Evolutionary conservation across 2,888 invertebrate genomes (phyloP), one percentile per base, ranked within the genome.

Genomic region (Atherix ibis): DNA sequence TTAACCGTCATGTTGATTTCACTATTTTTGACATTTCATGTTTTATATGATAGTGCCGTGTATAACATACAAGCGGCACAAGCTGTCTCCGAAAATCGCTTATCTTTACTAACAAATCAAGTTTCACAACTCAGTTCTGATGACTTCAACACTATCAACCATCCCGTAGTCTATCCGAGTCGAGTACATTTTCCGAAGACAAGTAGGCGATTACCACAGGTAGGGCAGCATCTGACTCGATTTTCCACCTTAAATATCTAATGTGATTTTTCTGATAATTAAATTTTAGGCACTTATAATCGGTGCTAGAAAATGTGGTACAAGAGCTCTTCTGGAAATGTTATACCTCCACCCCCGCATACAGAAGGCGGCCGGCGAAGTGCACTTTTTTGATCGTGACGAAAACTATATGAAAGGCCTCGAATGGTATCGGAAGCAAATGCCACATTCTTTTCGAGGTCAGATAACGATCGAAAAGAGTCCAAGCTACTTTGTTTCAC

Each of bases 401-500:
- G 87, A 87, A 49, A 91, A 91, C 58, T 97, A 92, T 59, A 73
- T 76, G 34, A 71, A 77, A 43, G 97, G 97, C 0, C 66, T 92
- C 39, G 89, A 94, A 40, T 97, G 95, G 95, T 97, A 97, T 62
- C 66, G 84, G 39, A 76, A 76, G 53, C 84, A 87, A 57, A 94
- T 95, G 92, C 94, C 94, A 9, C 78, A 81, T 51, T 88, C 92
- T 2, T 84, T 81, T 60, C 75, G 77, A 42, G 84, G 85, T 27
- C 92, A 94, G 62, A 80, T 94, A 46, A 92, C 92, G 36, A 84
- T 94, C 47, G 97, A 97, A 62, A 97, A 98, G 64, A 94, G 91
- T 48, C 97, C 97, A 4, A 89, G 91, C 50, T 97, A 97, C 64
- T 97, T 97, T 64, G 88, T 94, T 29, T 89, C 89, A 36, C 82